Percentiles rank a stretch among this genome's conserved stretches.
phyloP scores from a whole-genome alignment of 2,113 vertebrate species.

The Lophochroa leadbeateri region DNA sequence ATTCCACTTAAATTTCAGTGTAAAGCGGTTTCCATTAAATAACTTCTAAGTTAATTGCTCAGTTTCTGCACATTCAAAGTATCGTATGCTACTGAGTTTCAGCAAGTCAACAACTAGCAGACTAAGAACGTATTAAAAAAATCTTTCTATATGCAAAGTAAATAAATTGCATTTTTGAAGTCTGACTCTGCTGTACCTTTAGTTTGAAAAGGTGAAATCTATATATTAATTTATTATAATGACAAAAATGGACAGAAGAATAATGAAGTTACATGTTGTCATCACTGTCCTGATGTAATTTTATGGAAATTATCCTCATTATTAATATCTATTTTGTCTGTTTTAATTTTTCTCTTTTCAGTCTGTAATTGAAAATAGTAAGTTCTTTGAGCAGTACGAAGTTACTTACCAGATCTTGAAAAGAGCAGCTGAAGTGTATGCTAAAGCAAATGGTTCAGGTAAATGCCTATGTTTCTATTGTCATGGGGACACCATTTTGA shows the following conservation, averaged over 20 bases:
- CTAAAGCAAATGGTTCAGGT: constrained; percentile 93
- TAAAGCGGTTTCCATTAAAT: neutral
- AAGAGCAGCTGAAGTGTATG: constrained; percentile 89
- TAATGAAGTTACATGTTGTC: neutral
- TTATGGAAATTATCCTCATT: neutral
- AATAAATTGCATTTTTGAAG: neutral
- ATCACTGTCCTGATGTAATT: neutral
- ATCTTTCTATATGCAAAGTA: neutral
- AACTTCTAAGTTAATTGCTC: neutral
- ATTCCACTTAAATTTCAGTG: neutral
- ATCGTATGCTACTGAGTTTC: neutral
- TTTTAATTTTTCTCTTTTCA: constrained; percentile 49
- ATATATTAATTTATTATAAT: neutral
- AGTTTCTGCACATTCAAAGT: neutral
- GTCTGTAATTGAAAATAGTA: constrained; percentile 92
- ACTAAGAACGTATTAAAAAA: neutral
- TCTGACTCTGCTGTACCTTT: neutral
- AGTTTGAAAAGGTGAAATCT: neutral
- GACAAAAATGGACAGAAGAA: neutral
- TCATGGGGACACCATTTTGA: neutral
- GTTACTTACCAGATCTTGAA: constrained; percentile 88
- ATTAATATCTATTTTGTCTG: neutral
- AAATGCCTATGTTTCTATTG: neutral
- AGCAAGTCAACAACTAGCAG: neutral
- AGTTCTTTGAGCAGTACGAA: constrained; percentile 97